These are phyloP conservation scores for Anas platyrhynchos DNA, from an alignment of 2,113 vertebrate genomes.

Conservation along the genomic window DNA sequence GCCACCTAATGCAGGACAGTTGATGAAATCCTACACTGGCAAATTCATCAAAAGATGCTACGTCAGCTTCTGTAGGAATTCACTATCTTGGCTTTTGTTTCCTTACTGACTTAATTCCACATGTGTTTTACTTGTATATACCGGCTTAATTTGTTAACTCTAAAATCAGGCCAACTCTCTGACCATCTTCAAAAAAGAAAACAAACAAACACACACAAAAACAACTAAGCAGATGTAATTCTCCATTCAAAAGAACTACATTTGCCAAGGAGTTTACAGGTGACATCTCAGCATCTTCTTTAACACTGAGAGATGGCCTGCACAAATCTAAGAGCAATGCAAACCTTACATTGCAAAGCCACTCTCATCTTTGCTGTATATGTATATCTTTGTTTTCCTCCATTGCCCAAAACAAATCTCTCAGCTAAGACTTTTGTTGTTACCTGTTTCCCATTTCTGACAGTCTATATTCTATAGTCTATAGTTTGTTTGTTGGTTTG, in stretches of 20 bases:
- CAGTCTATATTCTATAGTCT: neutral
- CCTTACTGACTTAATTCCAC: neutral
- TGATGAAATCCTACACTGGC: neutral
- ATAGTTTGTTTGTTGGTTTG: constrained; percentile 1
- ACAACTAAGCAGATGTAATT: neutral
- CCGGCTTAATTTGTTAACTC: neutral
- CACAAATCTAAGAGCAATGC: neutral
- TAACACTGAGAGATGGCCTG: neutral
- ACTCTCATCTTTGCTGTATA: neutral
- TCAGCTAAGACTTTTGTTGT: neutral
- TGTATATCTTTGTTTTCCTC: neutral
- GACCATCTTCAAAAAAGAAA: neutral
- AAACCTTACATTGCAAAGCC: neutral
- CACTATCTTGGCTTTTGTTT: neutral
- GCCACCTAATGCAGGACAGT: neutral
- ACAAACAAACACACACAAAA: neutral
- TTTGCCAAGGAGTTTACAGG: neutral
- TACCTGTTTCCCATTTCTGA: neutral
- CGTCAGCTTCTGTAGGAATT: neutral
- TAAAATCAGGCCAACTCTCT: neutral
- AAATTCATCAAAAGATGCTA: neutral
- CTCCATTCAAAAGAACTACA: neutral
- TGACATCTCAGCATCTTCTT: neutral
- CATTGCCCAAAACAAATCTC: neutral
- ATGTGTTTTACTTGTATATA: neutral